phyloP scores from a whole-genome alignment of 2,797 vertebrate genomes.

The Lepus townsendii region DNA sequence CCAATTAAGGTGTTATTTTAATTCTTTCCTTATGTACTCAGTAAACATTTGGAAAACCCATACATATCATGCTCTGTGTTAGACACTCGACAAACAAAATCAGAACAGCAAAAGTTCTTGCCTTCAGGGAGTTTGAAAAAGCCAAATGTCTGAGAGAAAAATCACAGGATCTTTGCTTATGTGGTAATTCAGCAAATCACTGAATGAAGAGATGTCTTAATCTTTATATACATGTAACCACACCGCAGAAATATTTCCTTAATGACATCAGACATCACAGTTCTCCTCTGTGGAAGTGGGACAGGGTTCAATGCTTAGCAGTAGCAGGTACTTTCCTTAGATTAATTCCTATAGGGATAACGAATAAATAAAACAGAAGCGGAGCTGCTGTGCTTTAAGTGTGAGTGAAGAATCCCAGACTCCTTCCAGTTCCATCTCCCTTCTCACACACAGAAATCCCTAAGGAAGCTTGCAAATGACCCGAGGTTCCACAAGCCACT shows the following conservation, averaged over 20 bases:
- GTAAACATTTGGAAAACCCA: background rate
- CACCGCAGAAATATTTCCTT: background rate
- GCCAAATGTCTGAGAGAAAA: background rate
- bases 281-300: background rate
- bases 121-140: background rate
- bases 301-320: background rate
- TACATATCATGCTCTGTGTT: background rate
- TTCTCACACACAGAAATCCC: background rate
- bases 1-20: constrained; percentile 25
- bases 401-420: background rate
- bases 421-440: background rate
- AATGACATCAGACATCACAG: background rate
- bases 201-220: background rate
- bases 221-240: background rate
- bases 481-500: background rate
- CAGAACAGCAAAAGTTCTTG: background rate
- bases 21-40: constrained; percentile 34
- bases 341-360: background rate
- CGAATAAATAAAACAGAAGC: constrained; percentile 3
- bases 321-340: background rate
- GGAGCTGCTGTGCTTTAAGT: background rate
- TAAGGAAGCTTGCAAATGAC: constrained; percentile 5
- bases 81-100: constrained; percentile 1
- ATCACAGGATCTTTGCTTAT: background rate
- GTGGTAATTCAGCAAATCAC: constrained; percentile 44